Evolutionary conservation across 2,797 vertebrate genomes (phyloP), one percentile per base, ranked within the genome.

Genomic region (Pangasius djambal): DNA sequence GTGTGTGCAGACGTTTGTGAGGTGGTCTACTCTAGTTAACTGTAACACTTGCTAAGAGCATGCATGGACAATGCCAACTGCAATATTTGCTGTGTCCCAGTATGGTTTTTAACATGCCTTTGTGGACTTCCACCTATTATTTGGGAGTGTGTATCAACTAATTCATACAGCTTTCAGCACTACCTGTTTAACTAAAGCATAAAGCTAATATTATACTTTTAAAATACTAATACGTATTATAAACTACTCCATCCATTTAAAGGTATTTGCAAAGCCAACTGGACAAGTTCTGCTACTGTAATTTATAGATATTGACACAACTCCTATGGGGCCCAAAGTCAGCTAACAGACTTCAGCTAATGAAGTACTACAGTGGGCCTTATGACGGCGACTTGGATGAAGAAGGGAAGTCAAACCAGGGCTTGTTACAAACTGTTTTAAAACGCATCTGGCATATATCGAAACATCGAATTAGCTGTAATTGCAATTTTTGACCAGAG

Each of bases 401-500:
- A 70, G 48, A 69, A 40, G 69, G 25, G 84, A 86, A 59, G 67
- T 86, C 84, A 55, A 67, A 57, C n/a, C 22, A 86, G 84, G 83
- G 52, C 37, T 57, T 74, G 69, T 86, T 75, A 40, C 6, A 86
- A 40, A 86, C 85, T 40, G 13, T 59, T 40, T 22, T 34, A 18
- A 61, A 86, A 74, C 15, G 0, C 63, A 59, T 6, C 12, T 55
- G n/a, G n/a, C 31, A 55, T 72, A 34, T 52, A 40, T 22, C 13
- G 70, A 44, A 75, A 86, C 37, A 59, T 85, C 18, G 10, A 86
- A 70, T 55, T 92, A 93, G 86, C 37, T 92, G 92, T 91, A 82
- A 59, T 83, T 91, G 72, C 79, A 22, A 79, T 87, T 85, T 79
- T 87, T 61, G 69, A 91, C 89, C 91, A 91, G 85, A 88, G 93